Evolutionary conservation across 2,797 vertebrate species (phyloP), one percentile per base, ranked within the genome.

Genomic region (Pangasius sanitwongsei): DNA sequence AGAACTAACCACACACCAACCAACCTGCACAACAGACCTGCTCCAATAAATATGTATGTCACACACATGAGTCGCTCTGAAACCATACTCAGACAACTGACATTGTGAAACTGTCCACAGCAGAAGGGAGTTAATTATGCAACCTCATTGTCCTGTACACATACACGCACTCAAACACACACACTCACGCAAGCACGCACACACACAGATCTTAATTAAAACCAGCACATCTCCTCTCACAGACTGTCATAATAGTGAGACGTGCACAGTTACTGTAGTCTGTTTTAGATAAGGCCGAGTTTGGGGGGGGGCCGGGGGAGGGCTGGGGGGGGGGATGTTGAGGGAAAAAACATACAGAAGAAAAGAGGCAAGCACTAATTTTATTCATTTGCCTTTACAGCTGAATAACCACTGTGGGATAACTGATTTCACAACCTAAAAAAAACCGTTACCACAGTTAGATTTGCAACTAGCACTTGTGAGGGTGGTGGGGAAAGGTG

Each of bases 301-400:
- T 95, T 44, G 55, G 63, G 57, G 94, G 91, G 92, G 89, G 92
- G 93, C 1, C 1, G 34, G 34, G 34, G 34, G 34, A 1, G 89
- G 2, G 37, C n/a, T n/a, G 91, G 92, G 89, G 92, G 93, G 37
- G 37, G 37, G 37, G 37, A 0, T 2, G 1, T 94, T 84, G 87
- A 88, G 88, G 91, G 93, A 91, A 93, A 94, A 88, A 94, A 94
- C 94, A 94, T 90, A 34, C 94, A 95, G 94, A 89, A 92, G 93
- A 94, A 93, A 92, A 93, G 93, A 95, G 93, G 93, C 86, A 93
- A 93, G 95, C 95, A 94, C 94, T 95, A 94, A 95, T 96, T 96
- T 95, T 95, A 95, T 95, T 96, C 95, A 95, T 96, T 96, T 95
- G 95, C 94, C 93, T 95, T 93, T 94, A 93, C 95, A 94, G 94